Base-by-base conservation (phyloP, 2,113 vertebrate species). In the Atrichornis clamosus region DNA sequence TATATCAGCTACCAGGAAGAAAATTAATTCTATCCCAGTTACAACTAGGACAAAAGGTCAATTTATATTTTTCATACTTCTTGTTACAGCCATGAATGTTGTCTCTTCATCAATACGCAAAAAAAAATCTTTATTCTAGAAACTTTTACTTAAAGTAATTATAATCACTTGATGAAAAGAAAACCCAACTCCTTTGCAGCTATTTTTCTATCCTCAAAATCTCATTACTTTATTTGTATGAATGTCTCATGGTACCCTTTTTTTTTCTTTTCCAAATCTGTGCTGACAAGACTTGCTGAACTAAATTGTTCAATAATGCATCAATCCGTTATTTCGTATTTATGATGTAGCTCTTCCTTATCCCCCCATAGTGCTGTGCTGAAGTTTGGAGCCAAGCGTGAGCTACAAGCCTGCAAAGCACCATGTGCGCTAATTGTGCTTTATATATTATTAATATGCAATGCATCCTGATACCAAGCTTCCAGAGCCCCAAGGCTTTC, bases 251-350 rank as follows among this genome's bases (percentile, higher is more conserved):
- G 52, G 16, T 89, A 75, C 9, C 4, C 13, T 37, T 26, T 39
- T 44, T 46, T 27, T 69, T 59, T 87, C 62, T 7, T 33, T 80
- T 73, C 64, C 55, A 78, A 64, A 78, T 67, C 62, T 82, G 74
- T 13, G 28, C 56, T 95, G 92, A 84, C 60, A 91, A 87, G 81
- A 22, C 68, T 84, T 75, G 55, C 64, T 68, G 81, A 95, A 85
- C 39, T 84, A 84, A 89, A 92, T 92, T 86, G 44, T 94, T 96
- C 87, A 94, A 95, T 92, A 96, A 94, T 92, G 93, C 79, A 93
- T 88, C 91, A 69, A 83, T 95, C 77, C 0, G 2, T 84, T 86
- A 68, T 62, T 92, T 92, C 69, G 67, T 83, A 83, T 95, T 93
- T 89, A 84, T 81, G 69, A 77, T 87, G 81, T 27, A 89, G 68